Evolutionary conservation across 2,113 vertebrate genomes (phyloP).

Genomic region (Coturnix japonica): DNA sequence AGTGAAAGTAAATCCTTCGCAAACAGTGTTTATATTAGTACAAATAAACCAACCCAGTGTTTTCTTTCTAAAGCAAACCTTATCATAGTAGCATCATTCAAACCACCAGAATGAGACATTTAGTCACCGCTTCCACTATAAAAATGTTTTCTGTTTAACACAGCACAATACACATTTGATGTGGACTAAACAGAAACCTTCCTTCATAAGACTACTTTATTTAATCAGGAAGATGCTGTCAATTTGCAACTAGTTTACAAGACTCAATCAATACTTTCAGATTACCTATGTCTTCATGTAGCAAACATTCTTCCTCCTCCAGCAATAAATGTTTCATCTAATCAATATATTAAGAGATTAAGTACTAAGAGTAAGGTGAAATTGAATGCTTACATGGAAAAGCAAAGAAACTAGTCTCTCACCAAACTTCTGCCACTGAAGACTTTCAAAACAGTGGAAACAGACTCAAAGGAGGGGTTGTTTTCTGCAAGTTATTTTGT

Average conservation of each 20-base stretch:
- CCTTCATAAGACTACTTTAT: neutral
- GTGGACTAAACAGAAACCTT: neutral
- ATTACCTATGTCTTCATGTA: neutral
- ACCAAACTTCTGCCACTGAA: neutral
- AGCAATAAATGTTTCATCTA: slow-evolving; percentile 8
- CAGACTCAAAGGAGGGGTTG: neutral
- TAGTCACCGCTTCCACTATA: slow-evolving; percentile 36
- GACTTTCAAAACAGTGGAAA: neutral
- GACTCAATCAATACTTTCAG: slow-evolving; percentile 37
- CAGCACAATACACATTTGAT: slow-evolving; percentile 30
- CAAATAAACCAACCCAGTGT: slow-evolving; percentile 18
- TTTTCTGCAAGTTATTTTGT: neutral
- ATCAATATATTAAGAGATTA: neutral
- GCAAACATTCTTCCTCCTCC: slow-evolving; percentile 2
- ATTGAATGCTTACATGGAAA: neutral
- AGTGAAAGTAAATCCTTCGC: slow-evolving; percentile 8
- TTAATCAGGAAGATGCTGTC: neutral
- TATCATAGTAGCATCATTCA: slow-evolving; percentile 44
- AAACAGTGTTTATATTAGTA: neutral
- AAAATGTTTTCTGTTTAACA: slow-evolving; percentile 44
- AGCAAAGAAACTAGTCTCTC: neutral
- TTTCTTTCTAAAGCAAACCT: slow-evolving; percentile 33
- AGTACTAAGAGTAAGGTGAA: slow-evolving; percentile 9
- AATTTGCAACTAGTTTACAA: slow-evolving; percentile 16
- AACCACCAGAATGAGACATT: slow-evolving; percentile 19